These are phyloP conservation scores for Siniperca scherzeri DNA, from an alignment of 2,797 vertebrate species.

Conservation along the genomic window DNA sequence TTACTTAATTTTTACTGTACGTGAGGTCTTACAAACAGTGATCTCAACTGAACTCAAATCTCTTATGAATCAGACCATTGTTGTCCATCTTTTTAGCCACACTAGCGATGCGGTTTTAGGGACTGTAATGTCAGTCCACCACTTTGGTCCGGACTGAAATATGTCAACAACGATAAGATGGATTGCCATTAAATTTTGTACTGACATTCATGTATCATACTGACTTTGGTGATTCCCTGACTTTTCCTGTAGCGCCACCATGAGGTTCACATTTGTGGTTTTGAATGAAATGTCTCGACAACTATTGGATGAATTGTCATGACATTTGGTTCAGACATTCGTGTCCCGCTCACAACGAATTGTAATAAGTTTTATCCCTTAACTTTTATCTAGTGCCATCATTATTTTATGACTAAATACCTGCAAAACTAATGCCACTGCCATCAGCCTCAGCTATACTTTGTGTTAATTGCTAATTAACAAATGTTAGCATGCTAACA, in stretches of 20 bases:
- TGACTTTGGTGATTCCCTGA: too few relatives aligned
- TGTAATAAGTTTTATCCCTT: too few relatives aligned
- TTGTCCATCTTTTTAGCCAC: background rate
- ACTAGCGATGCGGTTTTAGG: background rate
- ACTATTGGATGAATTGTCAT: background rate
- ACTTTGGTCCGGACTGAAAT: background rate
- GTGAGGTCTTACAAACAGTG: background rate
- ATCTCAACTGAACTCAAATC: background rate
- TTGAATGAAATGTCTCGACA: background rate
- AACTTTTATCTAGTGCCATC: too few relatives aligned
- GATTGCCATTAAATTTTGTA: too few relatives aligned
- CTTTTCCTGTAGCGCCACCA: too few relatives aligned
- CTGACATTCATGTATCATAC: too few relatives aligned
- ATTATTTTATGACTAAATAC: too few relatives aligned
- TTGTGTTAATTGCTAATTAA: background rate
- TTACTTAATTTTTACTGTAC: background rate
- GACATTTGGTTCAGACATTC: background rate
- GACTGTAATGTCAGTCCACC: background rate
- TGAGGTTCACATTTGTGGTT: background rate
- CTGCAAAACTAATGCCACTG: too few relatives aligned
- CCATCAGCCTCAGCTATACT: too few relatives aligned
- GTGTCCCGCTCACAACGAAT: too few relatives aligned
- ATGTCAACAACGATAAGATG: too few relatives aligned
- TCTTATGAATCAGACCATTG: background rate
- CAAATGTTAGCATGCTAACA: background rate